These are phyloP conservation scores for Chauna torquata DNA, from an alignment of 2,113 vertebrate genomes.

Conservation along the genomic window DNA sequence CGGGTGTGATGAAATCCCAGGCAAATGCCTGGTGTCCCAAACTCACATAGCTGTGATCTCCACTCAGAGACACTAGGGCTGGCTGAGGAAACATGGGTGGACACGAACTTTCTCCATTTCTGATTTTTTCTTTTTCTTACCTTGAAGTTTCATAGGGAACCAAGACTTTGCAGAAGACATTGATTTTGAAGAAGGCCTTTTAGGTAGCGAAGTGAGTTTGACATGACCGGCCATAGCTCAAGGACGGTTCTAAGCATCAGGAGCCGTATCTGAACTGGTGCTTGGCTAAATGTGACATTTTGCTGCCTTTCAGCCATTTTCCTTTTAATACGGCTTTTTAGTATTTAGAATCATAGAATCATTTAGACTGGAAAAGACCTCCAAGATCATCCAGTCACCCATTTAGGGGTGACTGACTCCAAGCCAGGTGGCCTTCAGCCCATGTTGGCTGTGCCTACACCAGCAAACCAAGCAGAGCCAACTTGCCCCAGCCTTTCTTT, in stretches of 20 bases:
- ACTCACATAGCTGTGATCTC: neutral
- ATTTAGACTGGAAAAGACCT: too few relatives aligned
- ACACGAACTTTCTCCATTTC: neutral
- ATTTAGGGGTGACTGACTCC: neutral
- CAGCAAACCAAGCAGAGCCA: neutral
- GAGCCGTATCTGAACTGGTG: neutral
- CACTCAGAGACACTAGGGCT: neutral
- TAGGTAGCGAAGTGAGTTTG: neutral
- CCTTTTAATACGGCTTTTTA: neutral
- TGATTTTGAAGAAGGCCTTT: neutral
- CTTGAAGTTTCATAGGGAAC: neutral
- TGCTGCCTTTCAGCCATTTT: neutral
- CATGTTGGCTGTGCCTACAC: neutral
- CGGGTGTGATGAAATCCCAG: slow-evolving; percentile 16
- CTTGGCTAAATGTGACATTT: neutral
- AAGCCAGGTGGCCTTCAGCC: neutral
- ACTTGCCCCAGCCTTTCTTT: neutral
- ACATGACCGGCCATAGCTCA: neutral
- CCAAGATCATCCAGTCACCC: too few relatives aligned
- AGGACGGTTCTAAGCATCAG: neutral
- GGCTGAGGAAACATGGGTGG: neutral
- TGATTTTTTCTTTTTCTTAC: neutral
- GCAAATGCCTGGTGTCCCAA: slow-evolving; percentile 5
- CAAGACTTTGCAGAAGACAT: neutral
- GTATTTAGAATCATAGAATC: too few relatives aligned